Conservation (phyloP, 2,113 vertebrate species). For the Chaetura pelagica region DNA sequence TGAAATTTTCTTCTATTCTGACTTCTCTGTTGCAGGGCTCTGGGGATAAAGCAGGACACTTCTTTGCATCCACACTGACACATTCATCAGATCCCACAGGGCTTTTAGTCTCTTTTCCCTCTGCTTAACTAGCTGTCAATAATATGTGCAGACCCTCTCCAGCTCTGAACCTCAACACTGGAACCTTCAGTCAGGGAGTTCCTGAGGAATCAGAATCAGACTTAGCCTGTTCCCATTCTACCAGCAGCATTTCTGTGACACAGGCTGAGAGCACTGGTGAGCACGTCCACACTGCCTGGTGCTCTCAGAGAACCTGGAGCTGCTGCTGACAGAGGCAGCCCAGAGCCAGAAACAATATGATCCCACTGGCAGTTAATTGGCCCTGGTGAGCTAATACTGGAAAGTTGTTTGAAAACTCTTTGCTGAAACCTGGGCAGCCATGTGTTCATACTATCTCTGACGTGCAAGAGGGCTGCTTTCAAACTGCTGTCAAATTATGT, state of each 20-base stretch:
- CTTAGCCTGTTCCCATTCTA: not conserved
- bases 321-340: not conserved
- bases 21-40: not conserved
- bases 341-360: not conserved
- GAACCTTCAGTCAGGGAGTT: not conserved
- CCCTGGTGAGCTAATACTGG: not conserved
- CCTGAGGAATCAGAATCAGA: not conserved
- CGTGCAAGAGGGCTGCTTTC: not conserved
- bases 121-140: not conserved
- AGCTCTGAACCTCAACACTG: not conserved
- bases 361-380: not conserved
- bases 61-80: not conserved
- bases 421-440: not conserved
- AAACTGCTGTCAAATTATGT: not conserved
- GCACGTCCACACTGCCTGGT: fast-evolving
- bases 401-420: not conserved
- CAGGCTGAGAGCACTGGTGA: not conserved
- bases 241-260: not conserved
- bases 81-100: not conserved
- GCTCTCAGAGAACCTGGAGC: not conserved
- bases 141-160: fast-evolving
- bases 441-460: not conserved
- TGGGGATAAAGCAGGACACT: not conserved
- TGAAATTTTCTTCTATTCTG: not conserved
- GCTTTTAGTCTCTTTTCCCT: not conserved